These are phyloP conservation scores for Sialia sialis DNA, from an alignment of 2,113 vertebrate genomes.

Conservation along the genomic window DNA sequence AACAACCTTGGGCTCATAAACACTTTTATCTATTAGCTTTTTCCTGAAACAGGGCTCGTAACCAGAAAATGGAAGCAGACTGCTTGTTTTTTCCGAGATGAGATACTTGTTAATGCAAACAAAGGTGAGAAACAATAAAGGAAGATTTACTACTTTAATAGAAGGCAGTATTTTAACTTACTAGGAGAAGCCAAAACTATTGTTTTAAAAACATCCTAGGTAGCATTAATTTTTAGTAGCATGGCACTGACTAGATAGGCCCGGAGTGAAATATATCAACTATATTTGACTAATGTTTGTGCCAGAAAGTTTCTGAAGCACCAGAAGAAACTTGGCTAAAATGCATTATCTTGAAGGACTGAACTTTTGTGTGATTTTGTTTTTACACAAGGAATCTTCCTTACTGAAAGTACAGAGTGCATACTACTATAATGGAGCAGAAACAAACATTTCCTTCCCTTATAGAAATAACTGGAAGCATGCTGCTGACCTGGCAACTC, in stretches of 20 bases:
- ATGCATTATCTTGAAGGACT: not conserved
- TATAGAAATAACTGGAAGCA: not conserved
- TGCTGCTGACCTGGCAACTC: not conserved
- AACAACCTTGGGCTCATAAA: not conserved
- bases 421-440: not conserved
- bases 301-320: not conserved
- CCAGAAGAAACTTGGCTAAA: not conserved
- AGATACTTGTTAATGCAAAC: not conserved
- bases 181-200: not conserved
- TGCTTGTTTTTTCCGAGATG: not conserved
- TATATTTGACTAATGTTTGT: not conserved
- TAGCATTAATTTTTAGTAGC: not conserved
- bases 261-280: not conserved
- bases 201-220: accelerated
- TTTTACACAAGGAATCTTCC: not conserved
- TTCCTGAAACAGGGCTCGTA: not conserved
- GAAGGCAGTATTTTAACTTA: not conserved
- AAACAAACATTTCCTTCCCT: not conserved
- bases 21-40: not conserved
- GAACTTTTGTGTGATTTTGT: not conserved
- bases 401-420: not conserved
- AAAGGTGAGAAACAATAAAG: not conserved
- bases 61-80: not conserved
- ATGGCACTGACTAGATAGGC: not conserved
- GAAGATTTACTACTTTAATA: not conserved